Evolutionary conservation across 64 coral and sea anemone genomes (phyloP).

Genomic region (Stylophora pistillata): DNA sequence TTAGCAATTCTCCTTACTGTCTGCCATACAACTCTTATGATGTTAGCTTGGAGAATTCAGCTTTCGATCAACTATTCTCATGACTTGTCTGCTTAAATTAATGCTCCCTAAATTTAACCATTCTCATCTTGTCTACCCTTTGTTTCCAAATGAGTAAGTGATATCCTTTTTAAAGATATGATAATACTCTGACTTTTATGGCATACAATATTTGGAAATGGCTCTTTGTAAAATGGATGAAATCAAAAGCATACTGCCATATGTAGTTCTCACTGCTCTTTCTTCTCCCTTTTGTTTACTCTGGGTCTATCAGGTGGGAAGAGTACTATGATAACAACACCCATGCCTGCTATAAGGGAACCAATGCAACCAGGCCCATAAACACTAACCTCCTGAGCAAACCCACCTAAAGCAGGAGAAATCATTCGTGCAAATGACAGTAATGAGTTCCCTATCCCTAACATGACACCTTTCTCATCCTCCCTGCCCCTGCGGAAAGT

Average conservation of each 20-base stretch:
- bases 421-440: constrained; percentile 94
- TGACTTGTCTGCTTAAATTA: no score
- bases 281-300: not conserved
- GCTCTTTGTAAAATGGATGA: no score
- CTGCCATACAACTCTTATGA: no score
- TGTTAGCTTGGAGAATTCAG: no score
- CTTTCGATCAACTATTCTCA: no score
- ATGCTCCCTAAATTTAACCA: no score
- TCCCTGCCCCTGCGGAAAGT: constrained; percentile 62
- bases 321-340: constrained; percentile 48
- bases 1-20: no score
- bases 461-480: constrained; percentile 85
- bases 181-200: no score
- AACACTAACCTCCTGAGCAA: constrained; percentile 69
- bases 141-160: no score
- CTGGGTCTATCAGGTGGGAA: not conserved
- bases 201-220: no score
- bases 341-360: constrained; percentile 31
- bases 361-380: constrained; percentile 72
- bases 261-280: not conserved
- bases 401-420: constrained; percentile 84
- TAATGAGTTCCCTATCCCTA: constrained; percentile 88
- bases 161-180: no score
- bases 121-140: no score
- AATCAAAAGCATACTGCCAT: not conserved